phyloP scores from a whole-genome alignment of 2,113 vertebrate genomes.

The Petrocephalus microphthalmus region DNA sequence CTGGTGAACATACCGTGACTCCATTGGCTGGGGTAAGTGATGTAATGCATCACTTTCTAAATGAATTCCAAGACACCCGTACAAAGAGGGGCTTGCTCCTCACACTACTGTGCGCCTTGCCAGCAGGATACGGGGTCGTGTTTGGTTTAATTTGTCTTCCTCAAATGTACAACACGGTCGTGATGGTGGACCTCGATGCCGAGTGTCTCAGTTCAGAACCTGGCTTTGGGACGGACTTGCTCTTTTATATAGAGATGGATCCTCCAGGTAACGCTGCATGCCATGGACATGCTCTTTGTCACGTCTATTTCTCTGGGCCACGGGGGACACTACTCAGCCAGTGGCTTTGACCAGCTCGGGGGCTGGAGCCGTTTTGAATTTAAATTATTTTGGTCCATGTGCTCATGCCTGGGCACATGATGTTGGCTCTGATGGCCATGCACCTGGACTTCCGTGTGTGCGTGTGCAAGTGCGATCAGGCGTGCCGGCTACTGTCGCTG shows the following conservation, averaged over 20 bases:
- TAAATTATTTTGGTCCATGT: background rate
- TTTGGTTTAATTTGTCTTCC: conserved; percentile 29
- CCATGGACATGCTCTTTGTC: background rate
- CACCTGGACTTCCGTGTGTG: background rate
- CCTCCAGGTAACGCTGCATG: conserved; percentile 69
- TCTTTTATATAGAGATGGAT: conserved; percentile 81
- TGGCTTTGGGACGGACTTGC: conserved; percentile 65
- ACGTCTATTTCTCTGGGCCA: background rate
- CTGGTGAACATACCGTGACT: conserved; percentile 76
- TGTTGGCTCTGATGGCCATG: background rate
- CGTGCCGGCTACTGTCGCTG: background rate
- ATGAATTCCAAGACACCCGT: conserved; percentile 71
- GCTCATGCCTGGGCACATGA: background rate
- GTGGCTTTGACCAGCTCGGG: background rate
- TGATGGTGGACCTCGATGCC: conserved; percentile 68
- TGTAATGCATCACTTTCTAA: conserved; percentile 91
- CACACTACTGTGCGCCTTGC: conserved; percentile 57
- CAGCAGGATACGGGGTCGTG: conserved; percentile 42
- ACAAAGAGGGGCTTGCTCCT: conserved; percentile 63
- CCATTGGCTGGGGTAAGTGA: conserved; percentile 96
- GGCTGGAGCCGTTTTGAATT: background rate
- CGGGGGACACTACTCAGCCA: background rate
- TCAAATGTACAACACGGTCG: conserved; percentile 66
- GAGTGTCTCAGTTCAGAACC: conserved; percentile 68
- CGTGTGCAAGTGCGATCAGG: background rate